Conservation (phyloP, 2,888 invertebrate species). For the Meganola albula region DNA sequence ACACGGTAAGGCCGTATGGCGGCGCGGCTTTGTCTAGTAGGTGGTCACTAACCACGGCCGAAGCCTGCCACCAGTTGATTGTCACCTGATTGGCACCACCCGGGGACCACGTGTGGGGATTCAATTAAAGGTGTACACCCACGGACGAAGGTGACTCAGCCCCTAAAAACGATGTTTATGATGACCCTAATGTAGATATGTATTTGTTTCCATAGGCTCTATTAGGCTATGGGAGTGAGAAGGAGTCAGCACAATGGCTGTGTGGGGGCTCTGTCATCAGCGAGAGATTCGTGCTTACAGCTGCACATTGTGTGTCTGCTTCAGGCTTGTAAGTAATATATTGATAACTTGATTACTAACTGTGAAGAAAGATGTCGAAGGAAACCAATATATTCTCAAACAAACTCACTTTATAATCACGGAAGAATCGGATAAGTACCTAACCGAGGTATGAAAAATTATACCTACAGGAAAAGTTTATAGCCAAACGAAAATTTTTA, state of each 20-base stretch:
- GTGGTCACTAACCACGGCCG: too few species aligned
- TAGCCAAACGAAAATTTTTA: too few species aligned
- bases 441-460: too few species aligned
- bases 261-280: slow-evolving; percentile 22
- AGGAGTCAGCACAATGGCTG: slow-evolving; percentile 16
- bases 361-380: neutral
- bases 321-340: slow-evolving; percentile 8
- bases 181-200: neutral
- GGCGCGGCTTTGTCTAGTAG: too few species aligned
- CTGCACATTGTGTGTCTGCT: slow-evolving; percentile 14
- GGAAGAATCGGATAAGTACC: too few species aligned
- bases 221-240: slow-evolving; percentile 13
- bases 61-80: neutral
- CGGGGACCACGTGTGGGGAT: too few species aligned
- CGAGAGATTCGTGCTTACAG: slow-evolving; percentile 15
- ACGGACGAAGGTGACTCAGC: too few species aligned
- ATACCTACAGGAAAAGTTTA: too few species aligned
- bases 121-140: too few species aligned
- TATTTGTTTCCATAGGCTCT: slow-evolving; percentile 11
- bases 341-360: neutral
- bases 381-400: neutral
- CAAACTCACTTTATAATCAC: too few species aligned
- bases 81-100: neutral
- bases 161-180: neutral
- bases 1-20: too few species aligned